Percentiles rank a stretch among this genome's conserved stretches.
Evolutionary conservation across 1,140 invertebrate genomes (phyloP).

Genomic region (Apis dorsata): DNA sequence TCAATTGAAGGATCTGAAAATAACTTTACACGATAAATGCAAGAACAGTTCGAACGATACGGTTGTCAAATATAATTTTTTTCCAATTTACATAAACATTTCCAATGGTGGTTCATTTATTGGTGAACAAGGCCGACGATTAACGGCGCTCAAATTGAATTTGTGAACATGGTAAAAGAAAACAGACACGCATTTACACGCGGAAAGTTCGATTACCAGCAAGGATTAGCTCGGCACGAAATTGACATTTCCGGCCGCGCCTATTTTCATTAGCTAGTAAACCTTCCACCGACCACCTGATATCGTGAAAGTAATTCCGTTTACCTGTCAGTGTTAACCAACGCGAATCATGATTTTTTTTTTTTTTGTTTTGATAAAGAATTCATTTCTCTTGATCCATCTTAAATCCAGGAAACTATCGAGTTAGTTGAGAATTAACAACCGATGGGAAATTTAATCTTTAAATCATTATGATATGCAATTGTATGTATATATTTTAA

Average conservation of each 20-base stretch:
- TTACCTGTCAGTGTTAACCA: slow-evolving; percentile 45
- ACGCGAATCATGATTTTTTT: background rate
- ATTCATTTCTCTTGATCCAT: background rate
- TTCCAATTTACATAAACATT: slow-evolving; percentile 33
- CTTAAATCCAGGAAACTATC: background rate
- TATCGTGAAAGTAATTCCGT: slow-evolving; percentile 70
- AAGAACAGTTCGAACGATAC: background rate
- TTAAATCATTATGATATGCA: background rate
- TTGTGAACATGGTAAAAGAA: slow-evolving; percentile 42
- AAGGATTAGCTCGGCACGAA: slow-evolving; percentile 68
- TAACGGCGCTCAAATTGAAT: slow-evolving; percentile 70
- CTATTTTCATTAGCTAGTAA: slow-evolving; percentile 60
- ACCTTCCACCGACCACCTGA: slow-evolving; percentile 46
- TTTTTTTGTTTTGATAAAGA: background rate
- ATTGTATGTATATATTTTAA: too few species aligned
- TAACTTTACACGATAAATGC: background rate
- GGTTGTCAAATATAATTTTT: background rate
- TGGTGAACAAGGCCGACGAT: slow-evolving; percentile 49
- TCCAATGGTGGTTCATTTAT: slow-evolving; percentile 39
- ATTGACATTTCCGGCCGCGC: slow-evolving; percentile 73
- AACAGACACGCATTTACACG: slow-evolving; percentile 7
- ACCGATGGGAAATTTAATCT: background rate
- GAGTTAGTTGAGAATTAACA: background rate
- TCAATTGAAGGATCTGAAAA: background rate
- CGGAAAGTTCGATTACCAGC: slow-evolving; percentile 41